Conservation (phyloP, 2,113 vertebrate species). For the Solea solea region DNA sequence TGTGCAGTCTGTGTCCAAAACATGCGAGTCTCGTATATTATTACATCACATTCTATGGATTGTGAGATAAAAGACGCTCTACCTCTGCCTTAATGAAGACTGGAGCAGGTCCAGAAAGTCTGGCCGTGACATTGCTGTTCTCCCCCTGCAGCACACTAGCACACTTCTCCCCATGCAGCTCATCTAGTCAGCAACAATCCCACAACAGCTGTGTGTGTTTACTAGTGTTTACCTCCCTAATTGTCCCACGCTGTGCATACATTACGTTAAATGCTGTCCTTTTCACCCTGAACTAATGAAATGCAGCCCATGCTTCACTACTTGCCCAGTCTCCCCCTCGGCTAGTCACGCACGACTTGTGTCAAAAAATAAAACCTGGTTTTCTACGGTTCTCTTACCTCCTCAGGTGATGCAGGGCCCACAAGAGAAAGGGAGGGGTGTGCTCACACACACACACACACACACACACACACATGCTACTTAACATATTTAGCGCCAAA, state of each 20-base stretch:
- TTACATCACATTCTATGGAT: too few species aligned
- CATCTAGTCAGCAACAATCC: slow-evolving; percentile 53
- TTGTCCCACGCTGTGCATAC: slow-evolving; percentile 68
- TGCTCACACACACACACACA: background rate
- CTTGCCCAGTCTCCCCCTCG: slow-evolving; percentile 21
- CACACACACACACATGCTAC: background rate
- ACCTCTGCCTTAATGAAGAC: slow-evolving; percentile 46
- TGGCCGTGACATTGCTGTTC: slow-evolving; percentile 38
- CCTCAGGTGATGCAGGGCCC: slow-evolving; percentile 36
- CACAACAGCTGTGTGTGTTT: slow-evolving; percentile 80
- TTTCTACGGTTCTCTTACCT: slow-evolving; percentile 37
- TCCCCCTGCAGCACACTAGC: slow-evolving; percentile 44
- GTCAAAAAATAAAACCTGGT: background rate
- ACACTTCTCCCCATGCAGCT: slow-evolving; percentile 26
- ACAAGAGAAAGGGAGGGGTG: background rate
- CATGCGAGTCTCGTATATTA: too few species aligned
- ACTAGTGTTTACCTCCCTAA: slow-evolving; percentile 75
- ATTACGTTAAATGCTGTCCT: slow-evolving; percentile 59
- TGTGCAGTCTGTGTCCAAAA: too few species aligned
- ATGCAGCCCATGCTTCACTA: slow-evolving; percentile 41
- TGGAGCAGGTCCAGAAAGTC: slow-evolving; percentile 58
- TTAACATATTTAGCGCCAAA: slow-evolving; percentile 10
- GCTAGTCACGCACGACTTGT: slow-evolving; percentile 18
- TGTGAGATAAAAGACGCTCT: background rate
- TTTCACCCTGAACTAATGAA: slow-evolving; percentile 72